These are phyloP conservation scores for Dryocosmus kuriphilus DNA, from an alignment of 2,888 invertebrate genomes.

Conservation along the genomic window DNA sequence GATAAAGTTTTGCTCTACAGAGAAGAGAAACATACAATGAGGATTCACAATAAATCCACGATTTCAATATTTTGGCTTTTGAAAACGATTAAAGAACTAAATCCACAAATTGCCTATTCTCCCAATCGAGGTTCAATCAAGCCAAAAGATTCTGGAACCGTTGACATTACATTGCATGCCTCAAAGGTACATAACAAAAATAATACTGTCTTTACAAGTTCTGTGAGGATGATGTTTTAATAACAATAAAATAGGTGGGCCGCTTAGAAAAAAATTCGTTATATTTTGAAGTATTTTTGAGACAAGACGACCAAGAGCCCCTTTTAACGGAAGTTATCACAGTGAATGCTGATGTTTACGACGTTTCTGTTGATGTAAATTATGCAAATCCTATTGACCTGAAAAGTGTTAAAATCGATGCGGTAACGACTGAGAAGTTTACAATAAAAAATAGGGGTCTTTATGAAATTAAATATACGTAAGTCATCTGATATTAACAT, in stretches of 20 bases:
- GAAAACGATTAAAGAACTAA: constrained; percentile 73
- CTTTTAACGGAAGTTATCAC: constrained; percentile 77
- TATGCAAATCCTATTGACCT: constrained; percentile 80
- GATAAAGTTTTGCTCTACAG: constrained; percentile 80
- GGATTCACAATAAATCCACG: constrained; percentile 80
- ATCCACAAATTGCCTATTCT: constrained; percentile 69
- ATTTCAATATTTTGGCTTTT: constrained; percentile 81
- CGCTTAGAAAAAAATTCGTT: constrained; percentile 47
- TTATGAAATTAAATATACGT: constrained; percentile 81
- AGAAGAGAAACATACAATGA: constrained; percentile 78
- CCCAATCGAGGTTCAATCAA: constrained; percentile 57
- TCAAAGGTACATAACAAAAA: constrained; percentile 51
- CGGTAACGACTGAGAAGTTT: constrained; percentile 77
- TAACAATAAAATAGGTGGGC: constrained; percentile 45
- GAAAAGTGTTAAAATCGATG: constrained; percentile 81
- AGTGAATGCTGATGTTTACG: constrained; percentile 81
- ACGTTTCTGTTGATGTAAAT: constrained; percentile 80
- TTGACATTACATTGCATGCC: constrained; percentile 64
- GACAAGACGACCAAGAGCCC: constrained; percentile 78
- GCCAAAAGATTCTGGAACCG: constrained; percentile 50
- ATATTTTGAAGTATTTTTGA: constrained; percentile 71
- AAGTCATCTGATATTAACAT: constrained; percentile 59
- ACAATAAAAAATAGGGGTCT: constrained; percentile 81
- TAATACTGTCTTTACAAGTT: neutral
- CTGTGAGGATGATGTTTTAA: neutral